Conservation (phyloP, 2,797 vertebrate genomes). For the Danio kyathit region DNA sequence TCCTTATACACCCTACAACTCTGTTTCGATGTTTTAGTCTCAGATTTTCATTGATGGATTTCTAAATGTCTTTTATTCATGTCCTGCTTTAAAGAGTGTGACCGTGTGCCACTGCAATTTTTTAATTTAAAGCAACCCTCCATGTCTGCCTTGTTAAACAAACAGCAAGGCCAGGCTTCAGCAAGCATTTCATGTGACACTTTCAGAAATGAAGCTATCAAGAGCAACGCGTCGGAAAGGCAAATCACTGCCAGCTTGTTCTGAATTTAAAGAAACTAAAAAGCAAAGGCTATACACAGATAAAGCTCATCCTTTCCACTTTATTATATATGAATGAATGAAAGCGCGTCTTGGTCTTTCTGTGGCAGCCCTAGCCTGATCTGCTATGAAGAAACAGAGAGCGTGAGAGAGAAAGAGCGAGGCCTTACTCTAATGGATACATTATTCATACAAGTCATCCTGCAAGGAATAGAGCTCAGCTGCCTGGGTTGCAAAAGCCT, state of each 20-base stretch:
- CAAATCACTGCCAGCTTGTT: neutral
- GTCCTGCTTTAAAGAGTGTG: neutral
- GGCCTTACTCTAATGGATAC: constrained; percentile 59
- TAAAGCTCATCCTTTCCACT: neutral
- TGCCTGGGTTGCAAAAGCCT: constrained; percentile 61
- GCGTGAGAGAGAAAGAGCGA: constrained; percentile 29
- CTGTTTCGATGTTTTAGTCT: neutral
- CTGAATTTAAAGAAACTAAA: constrained; percentile 11
- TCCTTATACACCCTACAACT: neutral
- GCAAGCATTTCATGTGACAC: neutral
- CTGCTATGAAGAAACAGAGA: constrained; percentile 28
- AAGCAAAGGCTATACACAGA: neutral
- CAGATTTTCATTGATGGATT: neutral
- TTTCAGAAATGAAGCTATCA: neutral
- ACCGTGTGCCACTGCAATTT: neutral
- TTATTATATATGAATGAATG: constrained; percentile 25
- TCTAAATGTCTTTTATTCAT: neutral
- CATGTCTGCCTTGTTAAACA: constrained; percentile 1
- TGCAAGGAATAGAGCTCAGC: constrained; percentile 58
- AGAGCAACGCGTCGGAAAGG: constrained; percentile 3
- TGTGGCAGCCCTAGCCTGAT: constrained; percentile 29
- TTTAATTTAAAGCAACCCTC: neutral
- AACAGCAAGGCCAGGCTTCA: neutral
- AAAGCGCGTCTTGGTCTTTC: constrained; percentile 37
- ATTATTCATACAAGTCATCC: constrained; percentile 68